Percentiles rank a stretch among this genome's conserved stretches.
Conservation (phyloP, 2,113 vertebrate species). For the Caretta caretta region DNA sequence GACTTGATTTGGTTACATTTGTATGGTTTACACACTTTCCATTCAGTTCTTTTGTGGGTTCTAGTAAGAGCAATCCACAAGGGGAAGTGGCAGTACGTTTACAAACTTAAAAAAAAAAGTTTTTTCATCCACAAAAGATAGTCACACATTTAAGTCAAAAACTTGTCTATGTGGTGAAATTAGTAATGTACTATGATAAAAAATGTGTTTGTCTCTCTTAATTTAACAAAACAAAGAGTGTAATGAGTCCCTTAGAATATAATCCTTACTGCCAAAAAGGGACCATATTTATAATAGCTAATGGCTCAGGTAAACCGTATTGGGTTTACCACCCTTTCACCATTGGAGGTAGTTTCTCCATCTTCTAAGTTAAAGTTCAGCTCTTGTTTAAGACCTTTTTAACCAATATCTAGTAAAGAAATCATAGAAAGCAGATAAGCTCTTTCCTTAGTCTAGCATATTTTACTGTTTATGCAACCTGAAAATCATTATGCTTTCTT, state of each 20-base stretch:
- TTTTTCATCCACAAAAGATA: background rate
- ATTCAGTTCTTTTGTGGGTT: background rate
- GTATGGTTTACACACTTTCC: background rate
- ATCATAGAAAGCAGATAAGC: background rate
- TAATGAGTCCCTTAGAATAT: background rate
- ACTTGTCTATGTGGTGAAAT: background rate
- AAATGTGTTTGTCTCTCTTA: background rate
- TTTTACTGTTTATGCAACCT: background rate
- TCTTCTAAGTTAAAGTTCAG: background rate
- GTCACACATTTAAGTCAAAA: background rate
- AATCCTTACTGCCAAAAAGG: background rate
- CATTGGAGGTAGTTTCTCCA: background rate
- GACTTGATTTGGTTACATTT: background rate
- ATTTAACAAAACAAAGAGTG: background rate
- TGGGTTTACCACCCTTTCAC: background rate
- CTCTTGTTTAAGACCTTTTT: background rate
- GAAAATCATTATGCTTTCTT: background rate
- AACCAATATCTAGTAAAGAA: background rate
- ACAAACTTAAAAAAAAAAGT: rapidly evolving
- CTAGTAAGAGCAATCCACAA: background rate
- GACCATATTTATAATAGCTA: background rate
- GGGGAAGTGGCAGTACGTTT: background rate
- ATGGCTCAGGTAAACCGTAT: background rate
- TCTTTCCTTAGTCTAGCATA: background rate
- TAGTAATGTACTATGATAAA: background rate